Base-by-base conservation (phyloP, 92 coral and sea anemone species). In the Palythoa caribaeorum region DNA sequence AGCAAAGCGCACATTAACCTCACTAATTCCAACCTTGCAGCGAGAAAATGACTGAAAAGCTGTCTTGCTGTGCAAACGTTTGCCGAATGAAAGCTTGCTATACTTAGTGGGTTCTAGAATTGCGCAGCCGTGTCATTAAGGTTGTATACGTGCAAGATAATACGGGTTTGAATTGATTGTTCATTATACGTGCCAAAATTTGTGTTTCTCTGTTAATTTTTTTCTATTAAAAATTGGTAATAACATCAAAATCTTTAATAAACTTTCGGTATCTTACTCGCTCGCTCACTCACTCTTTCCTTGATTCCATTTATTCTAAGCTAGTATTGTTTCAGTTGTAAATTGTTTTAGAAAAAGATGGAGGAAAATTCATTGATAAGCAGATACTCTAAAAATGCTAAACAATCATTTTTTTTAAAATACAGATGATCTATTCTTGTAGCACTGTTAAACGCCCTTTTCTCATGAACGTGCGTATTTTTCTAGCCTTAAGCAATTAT, bases 1-100 rank as follows among this genome's bases (percentile, higher is more conserved):
- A 62, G 65, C 74, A 80, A 44, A 47, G 39, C 15, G 63, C 66
- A 63, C 86, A 81, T 81, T 81, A 81, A 81, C 86, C 59, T 11
- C 37, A 77, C n/a, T 81, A 75, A 81, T 37, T 68, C 39, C 76
- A 65, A 21, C 47, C 76, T 81, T 81, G 86, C 76, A 47, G 75
- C 53, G 65, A 47, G 39, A 21, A 48, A 81, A 66, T 53, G 86
- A 69, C 54, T 81, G 50, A 81, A 81, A 66, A 81, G 86, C 86
- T 68, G 59, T 81, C 86, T 81, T 81, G 86, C 86, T 81, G 86
- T 81, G 86, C 75, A 65, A 81, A 81, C 13, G 44, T 68, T 81
- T 77, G 66, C 76, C 86, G 73, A 68, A 81, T 66, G 59, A 68
- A 65, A 5, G 2, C 19, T 20, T 28, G 19, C 47, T 53, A 66